Base-by-base conservation (phyloP, 37 sponge, comb jelly and placozoan species). In the Diacarnus erythraeanus region DNA sequence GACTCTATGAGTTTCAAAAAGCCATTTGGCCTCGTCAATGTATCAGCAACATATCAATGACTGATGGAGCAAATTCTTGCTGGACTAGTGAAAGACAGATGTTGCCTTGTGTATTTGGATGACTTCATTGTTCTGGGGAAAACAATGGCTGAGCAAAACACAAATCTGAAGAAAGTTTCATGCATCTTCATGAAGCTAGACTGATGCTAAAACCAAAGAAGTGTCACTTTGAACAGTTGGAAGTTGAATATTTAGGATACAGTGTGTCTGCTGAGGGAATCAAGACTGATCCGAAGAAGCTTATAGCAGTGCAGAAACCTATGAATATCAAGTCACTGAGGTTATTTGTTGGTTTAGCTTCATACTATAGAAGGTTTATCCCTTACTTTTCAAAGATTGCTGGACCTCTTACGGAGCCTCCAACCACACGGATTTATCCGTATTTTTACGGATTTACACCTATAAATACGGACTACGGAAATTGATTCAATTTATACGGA, bases 51-150 rank as follows among this genome's bases (percentile, higher is more conserved):
- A 3, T 81, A 72, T 26, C 82, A 83, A 33, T 47, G 75, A 3
- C 42, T 68, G 2, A 84, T 84, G 84, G 77, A 84, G 22, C 20
- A 39, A 21, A 68, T 66, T 26, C 40, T 84, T 56, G 27, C 20
- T 34, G 77, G 71, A 6, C 26, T 84, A 2, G 39, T 37, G 1
- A 8, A 12, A 8, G 17, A 43, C 1, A 9, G 26, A 2, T n/a
- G n/a, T n/a, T 75, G 84, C 25, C 59, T 72, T 27, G 69, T 72
- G 27, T 86, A 86, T 57, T 21, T 86, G 1, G 87, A 86, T 61
- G 80, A 80, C 38, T 38, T 86, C 1, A 0, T 79, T 2, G 59
- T 80, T 2, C 21, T 80, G 21, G 75, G 76, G 0, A 30, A 30
- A 37, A 69, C 69, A 21, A 69, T 80, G 27, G 40, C 5, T 1